phyloP scores from a whole-genome alignment of 2,113 vertebrate genomes.

The Litocranius walleri region DNA sequence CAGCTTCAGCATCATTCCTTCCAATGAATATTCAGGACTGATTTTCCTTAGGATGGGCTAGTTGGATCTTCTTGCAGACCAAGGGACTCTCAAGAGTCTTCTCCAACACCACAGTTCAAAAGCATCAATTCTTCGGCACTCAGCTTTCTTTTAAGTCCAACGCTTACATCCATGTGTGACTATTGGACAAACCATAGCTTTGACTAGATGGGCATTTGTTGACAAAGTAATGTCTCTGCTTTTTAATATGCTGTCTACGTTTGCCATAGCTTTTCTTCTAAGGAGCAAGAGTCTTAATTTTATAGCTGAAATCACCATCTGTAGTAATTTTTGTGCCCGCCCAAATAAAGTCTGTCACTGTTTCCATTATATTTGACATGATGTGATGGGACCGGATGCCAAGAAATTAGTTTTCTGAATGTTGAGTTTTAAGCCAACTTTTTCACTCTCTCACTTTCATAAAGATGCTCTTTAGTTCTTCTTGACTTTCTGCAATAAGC shows the following conservation, averaged over 20 bases:
- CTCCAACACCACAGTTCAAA: neutral
- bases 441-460: neutral
- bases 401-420: neutral
- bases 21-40: neutral
- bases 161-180: neutral
- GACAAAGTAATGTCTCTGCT: neutral
- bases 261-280: neutral
- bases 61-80: neutral
- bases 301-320: neutral
- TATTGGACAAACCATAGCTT: neutral
- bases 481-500: neutral
- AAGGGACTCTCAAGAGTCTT: neutral
- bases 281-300: neutral
- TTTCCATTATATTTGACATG: neutral
- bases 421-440: neutral
- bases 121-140: fast-evolving
- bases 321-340: neutral
- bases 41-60: neutral
- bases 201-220: neutral
- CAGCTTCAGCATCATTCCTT: neutral
- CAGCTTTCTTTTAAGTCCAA: neutral
- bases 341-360: neutral
- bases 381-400: neutral
- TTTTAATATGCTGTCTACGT: neutral
- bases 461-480: neutral